phyloP scores from a whole-genome alignment of 2,797 vertebrate species.

The Sebastes diaconus region DNA sequence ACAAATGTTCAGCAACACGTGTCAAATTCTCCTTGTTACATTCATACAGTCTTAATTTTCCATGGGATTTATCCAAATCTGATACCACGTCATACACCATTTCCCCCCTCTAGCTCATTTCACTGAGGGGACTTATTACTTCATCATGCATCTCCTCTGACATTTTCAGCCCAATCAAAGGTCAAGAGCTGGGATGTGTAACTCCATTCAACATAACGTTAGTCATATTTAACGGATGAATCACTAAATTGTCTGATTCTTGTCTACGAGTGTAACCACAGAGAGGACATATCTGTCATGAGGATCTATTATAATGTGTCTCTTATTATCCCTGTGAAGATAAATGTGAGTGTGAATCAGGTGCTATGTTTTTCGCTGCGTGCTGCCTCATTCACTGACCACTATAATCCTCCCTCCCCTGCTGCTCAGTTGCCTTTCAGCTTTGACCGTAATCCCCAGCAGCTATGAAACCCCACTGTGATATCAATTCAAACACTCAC shows the following conservation, averaged over 20 bases:
- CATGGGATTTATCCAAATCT: background rate
- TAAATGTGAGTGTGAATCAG: conserved; percentile 57
- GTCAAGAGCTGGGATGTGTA: conserved; percentile 17
- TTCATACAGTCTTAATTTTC: no score
- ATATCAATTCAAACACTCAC: conserved; percentile 77
- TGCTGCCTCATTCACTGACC: conserved; percentile 66
- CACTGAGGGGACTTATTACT: background rate
- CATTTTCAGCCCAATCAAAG: conserved; percentile 10
- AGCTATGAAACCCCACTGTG: conserved; percentile 68
- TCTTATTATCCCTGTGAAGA: conserved; percentile 42
- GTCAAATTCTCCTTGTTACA: no score
- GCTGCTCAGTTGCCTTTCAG: conserved; percentile 72
- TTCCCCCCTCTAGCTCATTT: background rate
- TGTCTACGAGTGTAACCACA: conserved; percentile 3
- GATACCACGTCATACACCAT: background rate
- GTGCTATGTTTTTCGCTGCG: conserved; percentile 65
- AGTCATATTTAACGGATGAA: conserved; percentile 9
- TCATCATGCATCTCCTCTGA: background rate
- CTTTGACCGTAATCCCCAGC: conserved; percentile 69
- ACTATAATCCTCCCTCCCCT: conserved; percentile 71
- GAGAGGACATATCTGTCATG: background rate
- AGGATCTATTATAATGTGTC: conserved; percentile 19
- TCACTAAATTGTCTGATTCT: background rate
- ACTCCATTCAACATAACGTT: background rate
- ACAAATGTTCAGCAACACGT: no score